These are phyloP conservation scores for cat (Felis catus) DNA, from an alignment of 2,113 vertebrate species.

Conservation along the genomic window DNA sequence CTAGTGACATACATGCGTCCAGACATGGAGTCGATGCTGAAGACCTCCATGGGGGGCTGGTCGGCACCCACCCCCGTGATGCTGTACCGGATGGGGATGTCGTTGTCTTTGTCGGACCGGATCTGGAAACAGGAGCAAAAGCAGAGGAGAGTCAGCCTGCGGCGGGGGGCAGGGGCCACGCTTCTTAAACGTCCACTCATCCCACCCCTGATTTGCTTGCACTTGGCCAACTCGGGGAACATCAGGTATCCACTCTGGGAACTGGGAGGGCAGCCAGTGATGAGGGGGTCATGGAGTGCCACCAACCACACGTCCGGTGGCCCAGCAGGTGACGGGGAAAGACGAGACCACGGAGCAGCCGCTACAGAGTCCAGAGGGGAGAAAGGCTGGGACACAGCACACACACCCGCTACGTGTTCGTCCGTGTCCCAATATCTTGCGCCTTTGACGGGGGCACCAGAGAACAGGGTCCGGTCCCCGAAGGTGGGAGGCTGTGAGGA, in stretches of 20 bases:
- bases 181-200: accelerated
- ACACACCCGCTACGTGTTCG: accelerated
- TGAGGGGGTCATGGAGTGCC: neutral
- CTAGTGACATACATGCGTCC: conserved; percentile 98
- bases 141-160: neutral
- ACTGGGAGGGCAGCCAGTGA: neutral
- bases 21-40: conserved; percentile 96
- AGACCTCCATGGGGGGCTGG: conserved; percentile 97
- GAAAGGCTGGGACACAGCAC: neutral
- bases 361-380: accelerated
- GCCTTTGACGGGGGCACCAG: no score
- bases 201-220: accelerated
- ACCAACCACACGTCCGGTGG: accelerated
- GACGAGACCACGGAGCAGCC: accelerated
- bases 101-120: conserved; percentile 96
- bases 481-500: accelerated
- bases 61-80: conserved; percentile 96
- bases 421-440: neutral
- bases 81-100: conserved; percentile 96
- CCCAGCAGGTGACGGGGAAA: neutral
- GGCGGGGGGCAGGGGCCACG: accelerated
- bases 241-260: accelerated
- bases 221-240: accelerated
- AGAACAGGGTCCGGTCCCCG: accelerated
- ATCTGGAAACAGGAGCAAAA: conserved; percentile 85